Evolutionary conservation across 2,113 vertebrate species (phyloP), one percentile per base, ranked within the genome.

Genomic region (Excalfactoria chinensis): DNA sequence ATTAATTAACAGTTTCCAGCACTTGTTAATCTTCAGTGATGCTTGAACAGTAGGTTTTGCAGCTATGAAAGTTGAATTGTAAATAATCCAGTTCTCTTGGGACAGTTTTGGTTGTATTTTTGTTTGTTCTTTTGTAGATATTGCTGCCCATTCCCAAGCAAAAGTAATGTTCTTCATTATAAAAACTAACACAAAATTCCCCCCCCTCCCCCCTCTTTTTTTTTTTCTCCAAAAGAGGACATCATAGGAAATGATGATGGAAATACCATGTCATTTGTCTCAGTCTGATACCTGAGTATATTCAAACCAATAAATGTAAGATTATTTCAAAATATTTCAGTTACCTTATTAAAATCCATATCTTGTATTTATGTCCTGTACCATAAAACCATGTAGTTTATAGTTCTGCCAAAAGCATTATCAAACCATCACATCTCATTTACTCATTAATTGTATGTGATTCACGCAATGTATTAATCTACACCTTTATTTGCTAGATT

Each of bases 1-100:
- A 55, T 87, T 89, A 91, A 51, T 91, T 88, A 81, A 46, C 34
- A 63, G 4, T 72, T 94, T 70, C 28, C 35, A 69, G 63, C 17
- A 74, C 18, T 89, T 76, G 3, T 21, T 83, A 71, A 70, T 64
- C 55, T 82, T 66, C 70, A 32, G 21, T 78, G 49, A 15, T 62
- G 28, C 41, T 73, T 84, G 49, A 86, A 62, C 67, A 76, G 49
- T 40, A 62, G 13, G 19, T 67, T 85, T 41, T 88, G 49, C 32
- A 85, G 43, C 49, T 85, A 64, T 72, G 59, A 84, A 70, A 5
- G 4, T 56, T 63, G 41, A 20, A 63, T 18, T 66, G 13, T 69
- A 86, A 86, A 58, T 78, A 69, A 21, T 11, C 32, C 11, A 62
- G 12, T 35, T 49, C 9, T 84, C 21, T 60, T 5, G 8, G 25